Base-by-base conservation (phyloP, 2,797 vertebrate species). In the Helicolenus hilgendorfi region DNA sequence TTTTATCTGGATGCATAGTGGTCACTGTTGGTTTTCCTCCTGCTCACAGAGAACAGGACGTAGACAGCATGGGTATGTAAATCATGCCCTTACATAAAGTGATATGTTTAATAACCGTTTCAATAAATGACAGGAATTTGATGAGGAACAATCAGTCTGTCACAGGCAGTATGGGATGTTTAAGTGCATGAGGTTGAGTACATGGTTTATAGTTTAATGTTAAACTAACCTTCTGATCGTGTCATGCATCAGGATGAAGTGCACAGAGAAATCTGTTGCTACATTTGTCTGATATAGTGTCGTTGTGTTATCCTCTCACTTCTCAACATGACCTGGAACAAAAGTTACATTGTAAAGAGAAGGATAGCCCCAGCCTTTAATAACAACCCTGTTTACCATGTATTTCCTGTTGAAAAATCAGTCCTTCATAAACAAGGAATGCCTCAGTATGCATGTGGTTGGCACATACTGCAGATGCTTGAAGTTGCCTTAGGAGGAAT, bases 41-140 rank as follows among this genome's bases (percentile, higher is more conserved):
- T 79, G 64, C 38, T 78, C 35, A 70, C 60, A 73, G 15, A 55
- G 20, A 75, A 77, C 53, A 77, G 59, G 63, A 27, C 20, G 59
- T 27, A 68, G 76, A 65, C 73, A 24, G 70, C 65, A 24, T 27
- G 70, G 36, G 5, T 72, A 87, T 88, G 76, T 82, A 89, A 89
- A 92, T 80, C n/a, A 86, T 38, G 75, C 35, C 59, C 36, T 79
- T 58, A 58, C 59, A 76, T 78, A 26, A 75, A 85, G 65, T 7
- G 4, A 22, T 31, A 62, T 71, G 45, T 55, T n/a, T 63, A 82
- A 18, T 88, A 62, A 63, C 71, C 6, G 41, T 78, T 45, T 85
- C 45, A 59, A 49, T 89, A 87, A 87, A 89, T 77, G 85, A 77
- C 77, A 84, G 65, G 49, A 60, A 33, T 85, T 41, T 73, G 62